Evolutionary conservation across 2,113 vertebrate species (phyloP), one percentile per base, ranked within the genome.

Genomic region (Euleptes europaea): DNA sequence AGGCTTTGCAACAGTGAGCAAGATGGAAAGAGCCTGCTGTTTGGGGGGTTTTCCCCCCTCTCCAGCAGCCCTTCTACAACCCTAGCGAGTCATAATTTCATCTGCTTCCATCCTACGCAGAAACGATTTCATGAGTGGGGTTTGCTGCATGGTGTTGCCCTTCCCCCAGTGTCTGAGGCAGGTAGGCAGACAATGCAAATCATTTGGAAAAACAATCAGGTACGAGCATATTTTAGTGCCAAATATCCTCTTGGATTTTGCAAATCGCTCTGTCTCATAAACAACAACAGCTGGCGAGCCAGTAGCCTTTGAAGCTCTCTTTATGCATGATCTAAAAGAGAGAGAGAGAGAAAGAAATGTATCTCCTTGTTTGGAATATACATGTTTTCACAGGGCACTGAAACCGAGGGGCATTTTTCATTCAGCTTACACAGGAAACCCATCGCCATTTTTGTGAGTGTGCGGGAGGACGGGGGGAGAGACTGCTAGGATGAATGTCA

Each of bases 261-360:
- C 76, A 80, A 93, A 91, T 93, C 95, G 92, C 88, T 93, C 91
- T 90, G 91, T 81, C 91, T 91, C 90, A 84, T 91, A 93, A 95
- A 91, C 89, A 92, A 94, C 94, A 94, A 92, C 94, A 95, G 94
- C 95, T 94, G 94, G 93, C 78, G 69, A 69, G 92, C 91, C 94
- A 84, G 93, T 85, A 91, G 91, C n/a, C 94, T 91, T 76, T 76
- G 85, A 89, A 69, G 89, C 87, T 93, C 92, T 93, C 93, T 92
- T 92, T 92, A 90, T 88, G 80, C 92, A 76, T 93, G 94, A 84
- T 92, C 86, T 89, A 92, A 87, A 83, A 57, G 54, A 57, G 51
- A 54, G 51, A 26, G 51, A 54, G 17, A 54, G 19, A 19, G 17
- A 54, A 54, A 54, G 26, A 63, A 66, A 75, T 49, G 72, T 26